Evolutionary conservation across 2,888 invertebrate species (phyloP).

Genomic region (Leuctra nigra): DNA sequence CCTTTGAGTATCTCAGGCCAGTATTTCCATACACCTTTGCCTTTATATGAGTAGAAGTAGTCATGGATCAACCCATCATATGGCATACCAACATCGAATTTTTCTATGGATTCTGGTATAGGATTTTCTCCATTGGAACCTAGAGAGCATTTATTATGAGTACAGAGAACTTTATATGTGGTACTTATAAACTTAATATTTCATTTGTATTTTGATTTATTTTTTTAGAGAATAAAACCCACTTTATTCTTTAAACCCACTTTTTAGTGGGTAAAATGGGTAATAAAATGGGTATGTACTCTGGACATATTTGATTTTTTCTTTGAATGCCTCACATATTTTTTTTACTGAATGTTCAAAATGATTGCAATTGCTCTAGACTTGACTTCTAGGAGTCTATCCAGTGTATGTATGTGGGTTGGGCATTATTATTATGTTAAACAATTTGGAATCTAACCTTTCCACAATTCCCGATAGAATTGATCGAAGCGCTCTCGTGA

Average conservation of each 20-base stretch:
- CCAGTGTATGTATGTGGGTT: no score
- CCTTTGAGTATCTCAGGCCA: constrained; percentile 70
- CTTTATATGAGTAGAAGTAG: constrained; percentile 72
- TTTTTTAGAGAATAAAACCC: not conserved
- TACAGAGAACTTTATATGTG: not conserved
- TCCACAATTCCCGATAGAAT: constrained; percentile 39
- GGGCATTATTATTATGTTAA: not conserved
- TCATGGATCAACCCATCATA: constrained; percentile 72
- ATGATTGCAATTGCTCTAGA: no score
- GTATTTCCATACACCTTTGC: constrained; percentile 80
- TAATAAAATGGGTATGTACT: no score
- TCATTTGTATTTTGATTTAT: not conserved
- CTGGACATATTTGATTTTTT: no score
- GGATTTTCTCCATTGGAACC: constrained; percentile 44
- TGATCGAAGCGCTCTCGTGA: constrained; percentile 53
- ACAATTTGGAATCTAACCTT: constrained; percentile 28
- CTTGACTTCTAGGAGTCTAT: no score
- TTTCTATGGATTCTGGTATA: constrained; percentile 54
- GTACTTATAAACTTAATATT: not conserved
- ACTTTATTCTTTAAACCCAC: not conserved
- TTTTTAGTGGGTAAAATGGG: no score
- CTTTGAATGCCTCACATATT: no score
- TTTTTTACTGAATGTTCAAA: no score
- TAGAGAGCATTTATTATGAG: constrained; percentile 38
- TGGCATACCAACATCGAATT: constrained; percentile 69